A percentile compares a stretch with the other conserved stretches of the same genome.
Evolutionary conservation across 2,888 invertebrate genomes (phyloP).

Genomic region (Synanthedon andrenaeformis): DNA sequence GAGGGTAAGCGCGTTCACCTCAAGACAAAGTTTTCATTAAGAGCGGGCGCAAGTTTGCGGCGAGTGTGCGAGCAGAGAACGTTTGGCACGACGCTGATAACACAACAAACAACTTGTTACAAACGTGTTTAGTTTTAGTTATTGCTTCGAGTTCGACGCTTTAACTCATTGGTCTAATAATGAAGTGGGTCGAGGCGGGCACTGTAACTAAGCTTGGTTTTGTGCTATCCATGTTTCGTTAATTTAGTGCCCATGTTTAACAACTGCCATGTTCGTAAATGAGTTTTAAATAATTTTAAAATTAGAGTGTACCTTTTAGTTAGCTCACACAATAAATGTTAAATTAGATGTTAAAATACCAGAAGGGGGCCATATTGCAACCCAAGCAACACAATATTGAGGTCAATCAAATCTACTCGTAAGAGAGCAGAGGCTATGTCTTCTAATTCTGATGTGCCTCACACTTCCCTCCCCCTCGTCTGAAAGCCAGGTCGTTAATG

Average conservation of each 20-base stretch:
- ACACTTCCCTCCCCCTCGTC: too few relatives aligned
- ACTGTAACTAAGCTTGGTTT: slow-evolving; percentile 49
- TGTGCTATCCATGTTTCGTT: slow-evolving; percentile 14
- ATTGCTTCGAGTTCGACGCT: slow-evolving; percentile 64
- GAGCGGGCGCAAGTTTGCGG: slow-evolving; percentile 55
- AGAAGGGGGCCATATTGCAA: too few relatives aligned
- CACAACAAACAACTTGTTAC: slow-evolving; percentile 70
- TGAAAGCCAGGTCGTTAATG: too few relatives aligned
- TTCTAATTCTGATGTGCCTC: too few relatives aligned
- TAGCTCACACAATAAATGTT: too few relatives aligned
- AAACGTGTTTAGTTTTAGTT: slow-evolving; percentile 70
- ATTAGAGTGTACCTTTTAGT: too few relatives aligned
- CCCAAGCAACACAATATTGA: too few relatives aligned
- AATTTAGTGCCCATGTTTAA: not conserved
- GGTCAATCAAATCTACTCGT: too few relatives aligned
- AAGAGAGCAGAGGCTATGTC: too few relatives aligned
- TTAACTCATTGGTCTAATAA: slow-evolving; percentile 64
- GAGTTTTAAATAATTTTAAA: too few relatives aligned
- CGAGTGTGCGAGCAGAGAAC: slow-evolving; percentile 51
- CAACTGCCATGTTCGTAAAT: not conserved
- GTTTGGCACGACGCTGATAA: slow-evolving; percentile 66
- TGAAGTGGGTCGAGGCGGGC: slow-evolving; percentile 46
- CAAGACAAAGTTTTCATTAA: slow-evolving; percentile 62
- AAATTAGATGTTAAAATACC: too few relatives aligned
- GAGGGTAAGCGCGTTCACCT: slow-evolving; percentile 29